Evolutionary conservation across 2,113 vertebrate species (phyloP), one percentile per base, ranked within the genome.

Genomic region (Oncorhynchus mykiss): DNA sequence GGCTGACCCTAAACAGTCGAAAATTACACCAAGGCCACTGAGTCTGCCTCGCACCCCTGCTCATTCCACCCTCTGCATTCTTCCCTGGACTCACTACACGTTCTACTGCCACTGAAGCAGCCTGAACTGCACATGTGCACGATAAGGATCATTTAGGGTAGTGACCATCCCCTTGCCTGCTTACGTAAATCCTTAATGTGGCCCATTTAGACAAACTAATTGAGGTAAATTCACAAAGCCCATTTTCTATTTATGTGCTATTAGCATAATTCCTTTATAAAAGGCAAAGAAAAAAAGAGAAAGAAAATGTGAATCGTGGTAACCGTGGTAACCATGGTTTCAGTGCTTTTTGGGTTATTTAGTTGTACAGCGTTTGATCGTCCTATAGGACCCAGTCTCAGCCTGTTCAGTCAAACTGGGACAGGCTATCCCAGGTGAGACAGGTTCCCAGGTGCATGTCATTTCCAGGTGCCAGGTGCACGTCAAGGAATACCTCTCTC

Each of bases 161-260:
- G 75, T 70, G 80, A 82, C 84, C 82, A 80, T 78, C 18, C 68
- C 59, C 72, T 72, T 82, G 66, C 78, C 77, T 75, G 80, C 87
- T 92, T 87, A 90, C 87, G 84, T 89, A 87, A 91, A 84, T 48
- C 71, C 39, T 45, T 45, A 45, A 45, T 45, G 9, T 45, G 39
- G 39, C 39, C 78, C 86, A 91, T 91, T 93, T 79, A 87, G 83
- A 84, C 39, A 45, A 45, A 45, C 80, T 85, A 82, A 88, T 88
- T 88, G 81, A 86, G 87, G 85, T 85, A 86, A 88, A 89, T 91
- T 90, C 80, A 45, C 39, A 45, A 45, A 45, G 39, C 9, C 39
- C 39, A 45, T 45, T 45, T 45, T 84, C 88, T 85, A 84, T 92
- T 91, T 90, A 91, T 87, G 88, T 81, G 11, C 83, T 88, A 91